A percentile compares a stretch with the other conserved stretches of the same genome.
phyloP scores from a whole-genome alignment of 2,797 vertebrate genomes.

The Mormyrops attenuatus region DNA sequence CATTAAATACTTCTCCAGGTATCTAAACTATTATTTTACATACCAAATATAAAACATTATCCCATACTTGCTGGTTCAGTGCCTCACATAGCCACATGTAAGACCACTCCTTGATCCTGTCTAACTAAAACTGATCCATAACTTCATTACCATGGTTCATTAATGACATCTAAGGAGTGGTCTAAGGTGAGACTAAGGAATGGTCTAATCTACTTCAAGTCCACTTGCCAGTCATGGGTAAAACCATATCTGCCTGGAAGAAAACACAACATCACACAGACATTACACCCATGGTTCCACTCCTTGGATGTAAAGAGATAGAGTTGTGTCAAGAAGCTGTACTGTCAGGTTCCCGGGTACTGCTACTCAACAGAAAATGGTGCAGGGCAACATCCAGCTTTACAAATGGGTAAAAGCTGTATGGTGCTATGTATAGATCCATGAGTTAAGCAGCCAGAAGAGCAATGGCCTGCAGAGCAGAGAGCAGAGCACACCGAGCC shows the following conservation, averaged over 20 bases:
- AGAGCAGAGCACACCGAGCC: neutral
- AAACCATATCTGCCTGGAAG: neutral
- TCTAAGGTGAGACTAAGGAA: neutral
- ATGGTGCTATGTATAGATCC: neutral
- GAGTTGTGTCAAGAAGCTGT: neutral
- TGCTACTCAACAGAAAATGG: neutral
- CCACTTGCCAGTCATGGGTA: neutral
- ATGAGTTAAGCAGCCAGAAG: neutral
- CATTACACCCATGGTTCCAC: neutral
- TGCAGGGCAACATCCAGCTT: neutral
- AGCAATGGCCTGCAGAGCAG: neutral
- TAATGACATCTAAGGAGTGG: neutral
- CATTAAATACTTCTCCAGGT: neutral
- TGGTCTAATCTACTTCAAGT: neutral
- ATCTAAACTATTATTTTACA: neutral
- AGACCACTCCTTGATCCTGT: neutral
- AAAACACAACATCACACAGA: neutral
- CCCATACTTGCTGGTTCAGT: neutral
- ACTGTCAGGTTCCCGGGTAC: neutral
- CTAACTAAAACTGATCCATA: neutral
- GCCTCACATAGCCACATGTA: neutral
- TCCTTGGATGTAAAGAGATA: neutral
- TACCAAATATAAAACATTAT: neutral
- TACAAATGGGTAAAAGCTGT: neutral
- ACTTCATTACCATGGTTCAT: neutral